Percentiles rank a stretch among this genome's conserved stretches.
Evolutionary conservation across 2,113 vertebrate genomes (phyloP).

Genomic region (Heptranchias perlo): DNA sequence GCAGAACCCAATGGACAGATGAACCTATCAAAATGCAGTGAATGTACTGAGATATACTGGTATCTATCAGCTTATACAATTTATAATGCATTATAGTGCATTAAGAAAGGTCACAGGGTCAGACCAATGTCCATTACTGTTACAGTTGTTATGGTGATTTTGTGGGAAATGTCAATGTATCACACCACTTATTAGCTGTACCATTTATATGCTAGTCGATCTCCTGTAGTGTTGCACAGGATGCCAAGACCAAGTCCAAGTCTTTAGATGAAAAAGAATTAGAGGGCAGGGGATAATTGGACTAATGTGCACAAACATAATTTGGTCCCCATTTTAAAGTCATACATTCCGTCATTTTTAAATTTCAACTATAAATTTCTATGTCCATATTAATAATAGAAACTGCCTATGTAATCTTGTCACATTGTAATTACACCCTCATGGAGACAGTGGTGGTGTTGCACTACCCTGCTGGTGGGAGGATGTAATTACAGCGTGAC

Average conservation of each 20-base stretch:
- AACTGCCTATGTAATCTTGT: too few species aligned
- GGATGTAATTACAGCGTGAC: background rate
- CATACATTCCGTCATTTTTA: too few species aligned
- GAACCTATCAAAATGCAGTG: background rate
- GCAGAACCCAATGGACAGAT: background rate
- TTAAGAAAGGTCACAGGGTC: background rate
- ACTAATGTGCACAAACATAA: background rate
- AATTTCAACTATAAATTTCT: too few species aligned
- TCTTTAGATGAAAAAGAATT: background rate
- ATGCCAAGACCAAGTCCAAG: background rate
- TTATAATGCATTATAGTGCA: background rate
- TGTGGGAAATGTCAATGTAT: too few species aligned
- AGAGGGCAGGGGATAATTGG: background rate
- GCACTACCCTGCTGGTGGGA: background rate
- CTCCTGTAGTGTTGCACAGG: background rate
- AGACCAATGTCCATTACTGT: background rate
- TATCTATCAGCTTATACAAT: background rate
- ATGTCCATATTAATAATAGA: too few species aligned
- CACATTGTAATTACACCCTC: background rate
- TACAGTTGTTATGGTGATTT: background rate
- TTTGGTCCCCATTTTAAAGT: too few species aligned
- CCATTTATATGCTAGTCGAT: background rate
- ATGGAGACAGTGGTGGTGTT: background rate
- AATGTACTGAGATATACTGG: background rate
- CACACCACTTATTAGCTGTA: background rate